Percentiles rank a stretch among this genome's conserved stretches.
Evolutionary conservation across 2,888 invertebrate genomes (phyloP).

Genomic region (Epistrophella euchroma): DNA sequence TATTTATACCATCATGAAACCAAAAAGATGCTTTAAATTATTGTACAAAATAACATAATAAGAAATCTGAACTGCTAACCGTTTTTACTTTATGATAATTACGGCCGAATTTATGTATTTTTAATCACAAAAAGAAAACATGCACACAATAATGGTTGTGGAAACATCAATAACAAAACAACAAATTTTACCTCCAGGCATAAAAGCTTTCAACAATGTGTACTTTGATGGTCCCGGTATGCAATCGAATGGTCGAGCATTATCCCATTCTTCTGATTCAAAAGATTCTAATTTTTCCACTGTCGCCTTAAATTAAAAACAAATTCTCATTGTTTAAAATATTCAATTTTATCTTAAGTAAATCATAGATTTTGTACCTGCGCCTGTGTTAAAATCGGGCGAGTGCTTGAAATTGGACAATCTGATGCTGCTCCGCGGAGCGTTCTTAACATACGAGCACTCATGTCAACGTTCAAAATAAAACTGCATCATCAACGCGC

Average conservation of each 20-base stretch:
- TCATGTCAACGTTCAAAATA: constrained; percentile 36
- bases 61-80: too few relatives aligned
- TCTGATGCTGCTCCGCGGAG: constrained; percentile 35
- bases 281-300: constrained; percentile 38
- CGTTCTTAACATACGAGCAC: constrained; percentile 40
- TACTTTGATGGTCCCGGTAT: constrained; percentile 66
- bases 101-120: too few relatives aligned
- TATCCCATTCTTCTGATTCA: constrained; percentile 47
- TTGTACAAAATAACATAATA: too few relatives aligned
- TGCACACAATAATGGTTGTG: not conserved
- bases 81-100: too few relatives aligned
- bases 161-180: not conserved
- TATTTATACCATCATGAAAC: too few relatives aligned
- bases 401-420: constrained; percentile 14
- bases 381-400: constrained; percentile 39
- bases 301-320: constrained; percentile 2
- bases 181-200: constrained; percentile 62
- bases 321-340: not conserved
- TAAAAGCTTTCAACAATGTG: constrained; percentile 56
- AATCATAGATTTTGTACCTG: constrained; percentile 19
- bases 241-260: constrained; percentile 51
- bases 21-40: too few relatives aligned
- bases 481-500: constrained; percentile 2
- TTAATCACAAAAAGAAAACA: not conserved
- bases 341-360: not conserved